Base-by-base conservation (phyloP, 1,140 invertebrate genomes). In the Zaprionus ghesquierei region DNA sequence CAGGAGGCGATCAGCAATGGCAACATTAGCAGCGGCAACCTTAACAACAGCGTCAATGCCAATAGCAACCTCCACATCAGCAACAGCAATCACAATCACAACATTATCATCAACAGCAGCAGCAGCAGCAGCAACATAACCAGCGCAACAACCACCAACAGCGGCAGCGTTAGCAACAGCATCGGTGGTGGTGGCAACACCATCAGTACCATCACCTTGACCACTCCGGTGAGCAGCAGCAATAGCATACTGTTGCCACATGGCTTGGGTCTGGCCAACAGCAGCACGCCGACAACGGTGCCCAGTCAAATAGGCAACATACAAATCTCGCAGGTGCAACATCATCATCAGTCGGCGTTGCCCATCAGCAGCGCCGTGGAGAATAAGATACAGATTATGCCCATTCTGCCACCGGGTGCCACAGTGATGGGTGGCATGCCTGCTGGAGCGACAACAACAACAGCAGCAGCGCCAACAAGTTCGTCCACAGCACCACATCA, bases 381-480 rank as follows among this genome's bases (percentile, higher is more conserved):
- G 61, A 92, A 92, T 54, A 92, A 92, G 76, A 92, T 92, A 31
- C 91, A 92, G 73, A 92, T 92, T 8, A 92, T 92, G 89, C 91
- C 91, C 3, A 92, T 92, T 13, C 50, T 92, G 65, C 65, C 72
- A 8, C 61, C 82, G 13, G 75, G 79, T 50, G 79, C 87, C 46
- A 90, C 76, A 10, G 79, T 87, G 2, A 89, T 87, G 85, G 84
- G 84, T 6, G 84, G 84, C 1, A 46, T 75, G 49, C 61, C 76
- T 13, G 29, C 66, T 10, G 20, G 54, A 65, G 13, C 33, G 25
- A 15, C 56, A 12, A 50, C 75, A 55, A 31, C 59, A 9, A 50
- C 49, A 41, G 8, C 62, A 35, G 46, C 64, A 66, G 51, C 72
- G 53, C 46, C 35, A n/a, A 29, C 70, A 53, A 59, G n/a, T 15